phyloP scores from a whole-genome alignment of 1,140 invertebrate species.

The Halictus rubicundus region DNA sequence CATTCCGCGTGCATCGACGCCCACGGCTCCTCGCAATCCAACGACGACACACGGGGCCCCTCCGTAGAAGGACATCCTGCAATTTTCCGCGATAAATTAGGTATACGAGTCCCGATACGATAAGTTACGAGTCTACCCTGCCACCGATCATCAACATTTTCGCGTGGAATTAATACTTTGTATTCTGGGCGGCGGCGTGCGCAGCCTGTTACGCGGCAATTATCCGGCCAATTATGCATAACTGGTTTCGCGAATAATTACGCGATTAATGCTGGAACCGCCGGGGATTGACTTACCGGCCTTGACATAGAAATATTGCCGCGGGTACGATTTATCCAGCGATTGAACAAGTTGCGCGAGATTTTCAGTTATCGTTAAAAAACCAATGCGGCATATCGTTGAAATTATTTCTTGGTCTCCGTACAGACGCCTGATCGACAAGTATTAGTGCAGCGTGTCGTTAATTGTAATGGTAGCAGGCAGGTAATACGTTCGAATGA shows the following conservation, averaged over 20 bases:
- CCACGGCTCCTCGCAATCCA: constrained; percentile 3
- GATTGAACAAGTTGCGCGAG: neutral
- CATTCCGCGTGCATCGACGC: neutral
- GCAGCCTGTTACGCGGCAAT: constrained; percentile 1
- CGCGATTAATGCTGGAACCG: neutral
- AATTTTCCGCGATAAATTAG: constrained; percentile 37
- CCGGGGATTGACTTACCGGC: neutral
- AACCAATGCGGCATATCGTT: too few relatives aligned
- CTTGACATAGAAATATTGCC: constrained; percentile 21
- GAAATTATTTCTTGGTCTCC: too few relatives aligned
- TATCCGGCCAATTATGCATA: neutral
- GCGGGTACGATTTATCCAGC: neutral
- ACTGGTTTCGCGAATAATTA: constrained; percentile 21
- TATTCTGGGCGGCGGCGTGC: neutral
- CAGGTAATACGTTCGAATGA: too few relatives aligned
- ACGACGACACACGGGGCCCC: neutral
- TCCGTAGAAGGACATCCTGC: constrained; percentile 9
- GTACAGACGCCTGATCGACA: too few relatives aligned
- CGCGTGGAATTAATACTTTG: constrained; percentile 26
- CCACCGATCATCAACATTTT: constrained; percentile 6
- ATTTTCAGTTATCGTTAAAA: neutral
- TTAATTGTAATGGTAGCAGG: too few relatives aligned
- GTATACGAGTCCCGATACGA: neutral
- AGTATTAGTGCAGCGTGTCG: too few relatives aligned
- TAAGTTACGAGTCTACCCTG: neutral